Percentiles rank a stretch among this genome's conserved stretches.
Evolutionary conservation across 2,797 vertebrate species (phyloP).

Genomic region (Forpus xanthops): DNA sequence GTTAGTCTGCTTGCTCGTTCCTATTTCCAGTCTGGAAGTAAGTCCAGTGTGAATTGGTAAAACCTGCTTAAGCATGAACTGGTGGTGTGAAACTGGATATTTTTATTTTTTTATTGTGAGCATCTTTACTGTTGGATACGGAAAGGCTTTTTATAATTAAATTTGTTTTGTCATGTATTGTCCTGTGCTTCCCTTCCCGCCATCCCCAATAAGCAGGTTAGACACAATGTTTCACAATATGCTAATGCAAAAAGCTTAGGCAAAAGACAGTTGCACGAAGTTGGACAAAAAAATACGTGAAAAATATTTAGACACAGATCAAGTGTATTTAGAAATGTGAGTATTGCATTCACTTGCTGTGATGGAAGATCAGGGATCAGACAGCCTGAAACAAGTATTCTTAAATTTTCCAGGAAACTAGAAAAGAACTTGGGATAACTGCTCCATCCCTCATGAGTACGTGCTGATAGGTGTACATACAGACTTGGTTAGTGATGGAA

Average conservation of each 20-base stretch:
- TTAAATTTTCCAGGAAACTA: neutral
- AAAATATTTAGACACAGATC: neutral
- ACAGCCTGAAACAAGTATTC: neutral
- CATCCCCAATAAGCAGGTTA: neutral
- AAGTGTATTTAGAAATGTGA: neutral
- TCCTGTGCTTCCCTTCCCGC: too few species aligned
- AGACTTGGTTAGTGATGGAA: neutral
- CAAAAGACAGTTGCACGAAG: neutral
- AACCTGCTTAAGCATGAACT: neutral
- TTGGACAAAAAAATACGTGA: neutral
- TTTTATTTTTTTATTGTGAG: neutral
- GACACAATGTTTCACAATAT: neutral
- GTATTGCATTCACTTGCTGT: fast-evolving
- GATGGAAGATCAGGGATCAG: neutral
- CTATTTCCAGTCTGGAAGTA: neutral
- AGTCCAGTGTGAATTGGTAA: neutral
- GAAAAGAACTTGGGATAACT: neutral
- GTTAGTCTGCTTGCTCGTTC: neutral
- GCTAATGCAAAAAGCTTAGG: neutral
- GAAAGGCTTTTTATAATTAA: neutral
- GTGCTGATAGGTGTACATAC: fast-evolving
- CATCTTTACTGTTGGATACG: neutral
- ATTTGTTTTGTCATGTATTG: neutral
- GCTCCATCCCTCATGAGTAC: fast-evolving
- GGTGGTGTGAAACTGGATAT: neutral